Conservation (phyloP, 2,113 vertebrate species). For the Lampris megalopsis region DNA sequence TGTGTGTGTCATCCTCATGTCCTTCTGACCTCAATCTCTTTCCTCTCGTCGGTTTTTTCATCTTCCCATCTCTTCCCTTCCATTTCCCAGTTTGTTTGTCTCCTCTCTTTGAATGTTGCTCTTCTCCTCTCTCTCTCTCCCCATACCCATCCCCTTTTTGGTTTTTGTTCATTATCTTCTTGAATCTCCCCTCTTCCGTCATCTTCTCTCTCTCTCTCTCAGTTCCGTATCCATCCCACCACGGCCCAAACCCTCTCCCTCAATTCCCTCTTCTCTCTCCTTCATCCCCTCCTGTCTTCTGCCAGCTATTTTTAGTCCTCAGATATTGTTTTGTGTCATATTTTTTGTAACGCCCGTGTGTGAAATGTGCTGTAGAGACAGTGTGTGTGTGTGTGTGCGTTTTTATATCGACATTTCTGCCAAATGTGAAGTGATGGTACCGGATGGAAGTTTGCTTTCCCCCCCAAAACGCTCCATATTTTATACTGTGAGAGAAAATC, state of each 20-base stretch:
- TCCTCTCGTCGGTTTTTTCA: not conserved
- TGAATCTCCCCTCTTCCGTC: slow-evolving; percentile 37
- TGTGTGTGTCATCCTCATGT: slow-evolving; percentile 48
- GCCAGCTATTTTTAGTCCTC: slow-evolving; percentile 57
- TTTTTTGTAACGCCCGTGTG: slow-evolving; percentile 46
- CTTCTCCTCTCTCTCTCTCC: slow-evolving; percentile 39
- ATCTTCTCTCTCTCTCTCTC: slow-evolving; percentile 14
- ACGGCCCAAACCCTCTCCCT: not conserved
- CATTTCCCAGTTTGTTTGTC: slow-evolving; percentile 3
- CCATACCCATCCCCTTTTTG: too few species aligned
- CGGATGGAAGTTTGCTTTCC: not conserved
- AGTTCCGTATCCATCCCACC: slow-evolving; percentile 11
- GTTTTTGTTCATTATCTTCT: slow-evolving; percentile 15
- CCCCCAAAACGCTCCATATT: too few species aligned
- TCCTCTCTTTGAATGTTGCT: slow-evolving; percentile 42
- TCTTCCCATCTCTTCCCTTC: not conserved
- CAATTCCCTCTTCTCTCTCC: not conserved
- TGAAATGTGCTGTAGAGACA: slow-evolving; percentile 60
- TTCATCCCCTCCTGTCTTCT: slow-evolving; percentile 9
- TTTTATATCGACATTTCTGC: slow-evolving; percentile 43
- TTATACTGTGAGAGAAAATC: too few species aligned
- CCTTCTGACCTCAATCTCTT: slow-evolving; percentile 10
- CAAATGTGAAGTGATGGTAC: slow-evolving; percentile 50
- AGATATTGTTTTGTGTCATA: slow-evolving; percentile 60
- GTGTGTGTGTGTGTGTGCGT: slow-evolving; percentile 26